Percentiles rank a stretch among this genome's conserved stretches.
Evolutionary conservation across 2,113 vertebrate species (phyloP).

Genomic region (Oceanodroma tethys): DNA sequence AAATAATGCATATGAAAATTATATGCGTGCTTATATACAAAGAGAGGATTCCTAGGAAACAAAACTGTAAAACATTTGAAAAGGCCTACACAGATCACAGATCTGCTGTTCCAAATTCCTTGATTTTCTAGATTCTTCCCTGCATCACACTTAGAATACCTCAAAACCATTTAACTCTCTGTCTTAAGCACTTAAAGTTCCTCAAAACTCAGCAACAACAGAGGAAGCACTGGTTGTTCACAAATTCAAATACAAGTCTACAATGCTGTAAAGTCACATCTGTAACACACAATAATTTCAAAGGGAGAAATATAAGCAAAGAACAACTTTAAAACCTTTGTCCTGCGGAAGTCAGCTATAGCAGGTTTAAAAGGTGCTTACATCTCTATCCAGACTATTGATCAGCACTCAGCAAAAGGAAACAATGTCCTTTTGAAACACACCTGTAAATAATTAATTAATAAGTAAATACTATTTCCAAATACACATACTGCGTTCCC

Average conservation of each 20-base stretch:
- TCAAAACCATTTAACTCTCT: background rate
- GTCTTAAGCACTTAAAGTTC: background rate
- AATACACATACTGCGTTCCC: background rate
- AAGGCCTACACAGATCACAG: background rate
- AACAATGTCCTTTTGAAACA: background rate
- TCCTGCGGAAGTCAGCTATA: background rate
- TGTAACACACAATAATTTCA: background rate
- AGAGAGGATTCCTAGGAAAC: background rate
- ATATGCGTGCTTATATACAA: background rate
- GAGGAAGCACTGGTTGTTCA: background rate
- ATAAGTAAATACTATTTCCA: background rate
- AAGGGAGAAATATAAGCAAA: background rate
- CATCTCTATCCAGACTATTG: background rate
- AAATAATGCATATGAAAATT: background rate
- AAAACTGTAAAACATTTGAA: background rate
- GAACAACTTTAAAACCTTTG: background rate
- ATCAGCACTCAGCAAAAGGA: background rate
- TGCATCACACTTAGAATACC: background rate
- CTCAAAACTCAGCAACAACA: background rate
- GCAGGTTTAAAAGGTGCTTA: background rate
- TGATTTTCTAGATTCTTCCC: background rate
- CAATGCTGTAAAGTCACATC: background rate
- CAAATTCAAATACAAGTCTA: background rate
- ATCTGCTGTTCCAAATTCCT: background rate
- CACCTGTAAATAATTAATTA: constrained; percentile 22